These are phyloP conservation scores for Heterodera carotae DNA, from an alignment of 1,140 invertebrate species.

Conservation along the genomic window DNA sequence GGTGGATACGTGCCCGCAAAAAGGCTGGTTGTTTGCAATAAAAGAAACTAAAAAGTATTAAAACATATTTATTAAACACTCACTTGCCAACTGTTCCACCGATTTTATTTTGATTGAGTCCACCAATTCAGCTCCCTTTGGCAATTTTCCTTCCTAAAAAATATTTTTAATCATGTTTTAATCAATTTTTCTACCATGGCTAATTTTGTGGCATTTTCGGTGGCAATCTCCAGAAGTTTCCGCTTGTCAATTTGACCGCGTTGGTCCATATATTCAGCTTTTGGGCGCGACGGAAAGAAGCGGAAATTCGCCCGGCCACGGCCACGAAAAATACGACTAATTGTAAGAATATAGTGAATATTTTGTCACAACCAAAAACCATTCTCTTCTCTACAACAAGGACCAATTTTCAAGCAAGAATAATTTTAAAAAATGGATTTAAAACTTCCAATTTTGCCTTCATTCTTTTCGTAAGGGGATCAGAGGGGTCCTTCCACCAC, in stretches of 20 bases:
- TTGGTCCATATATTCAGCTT: constrained; percentile 29
- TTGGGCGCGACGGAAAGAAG: constrained; percentile 21
- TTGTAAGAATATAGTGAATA: no score
- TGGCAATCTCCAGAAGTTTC: constrained; percentile 38
- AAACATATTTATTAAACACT: constrained; percentile 3
- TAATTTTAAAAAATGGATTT: no score
- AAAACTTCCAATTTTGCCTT: no score
- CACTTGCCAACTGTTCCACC: constrained; percentile 40
- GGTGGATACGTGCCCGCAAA: no score
- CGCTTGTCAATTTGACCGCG: constrained; percentile 29
- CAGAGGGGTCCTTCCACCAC: no score
- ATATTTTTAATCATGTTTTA: constrained; percentile 1
- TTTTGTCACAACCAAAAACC: no score
- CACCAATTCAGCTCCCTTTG: constrained; percentile 36
- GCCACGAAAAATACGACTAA: neutral
- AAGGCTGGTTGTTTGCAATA: no score
- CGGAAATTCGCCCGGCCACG: constrained; percentile 1
- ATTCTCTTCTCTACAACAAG: no score
- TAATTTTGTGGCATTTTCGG: constrained; percentile 40
- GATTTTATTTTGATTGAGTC: constrained; percentile 40
- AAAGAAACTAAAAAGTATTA: no score
- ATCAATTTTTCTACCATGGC: constrained; percentile 25
- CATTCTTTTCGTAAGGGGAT: no score
- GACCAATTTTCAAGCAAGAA: no score
- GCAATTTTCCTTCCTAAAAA: constrained; percentile 39